Evolutionary conservation across 2,113 vertebrate species (phyloP), one percentile per base, ranked within the genome.

Genomic region (Micronisus gabar): DNA sequence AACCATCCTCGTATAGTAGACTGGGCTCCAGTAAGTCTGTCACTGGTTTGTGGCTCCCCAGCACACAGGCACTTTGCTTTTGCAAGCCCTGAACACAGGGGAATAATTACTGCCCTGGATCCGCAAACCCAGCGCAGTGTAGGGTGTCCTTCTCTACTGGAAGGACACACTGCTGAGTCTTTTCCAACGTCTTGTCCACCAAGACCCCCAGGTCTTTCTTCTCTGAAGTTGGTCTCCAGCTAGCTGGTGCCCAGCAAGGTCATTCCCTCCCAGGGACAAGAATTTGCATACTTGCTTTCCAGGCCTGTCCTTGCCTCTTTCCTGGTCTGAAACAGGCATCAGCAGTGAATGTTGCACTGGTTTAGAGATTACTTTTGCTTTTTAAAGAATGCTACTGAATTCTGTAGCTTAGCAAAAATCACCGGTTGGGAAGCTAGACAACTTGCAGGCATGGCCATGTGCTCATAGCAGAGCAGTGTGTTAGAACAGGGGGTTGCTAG

Each of bases 11-110:
- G 12, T 80, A 7, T 25, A 53, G 58, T 14, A 65, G 81, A 8
- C 34, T 52, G 66, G 74, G 66, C 81, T 94, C 87, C 81, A 90
- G 62, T 3, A 15, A 65, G 87, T 91, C 74, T 91, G 0, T 65
- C 72, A 5, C 70, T 63, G 93, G 72, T 86, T 78, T 88, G 91
- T 92, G 82, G 82, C 82, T 92, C 43, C 58, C 27, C n/a, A n/a
- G 16, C 2, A n/a, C n/a, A 22, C 34, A 45, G 52, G 61, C 15
- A 9, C 26, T 32, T 61, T 8, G 2, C 36, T 85, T 79, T 38
- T 0, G 0, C 47, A 86, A 94, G 20, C 22, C 32, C 20, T 20
- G 55, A 32, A 21, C n/a, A 6, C 29, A n/a, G 41, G 41, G 22
- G 15, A 52, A 21, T 45, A 78, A 88, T 94, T 36, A 34, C 38